Conservation (phyloP, 2,113 vertebrate genomes). For the Rhinolophus ferrumequinum region DNA sequence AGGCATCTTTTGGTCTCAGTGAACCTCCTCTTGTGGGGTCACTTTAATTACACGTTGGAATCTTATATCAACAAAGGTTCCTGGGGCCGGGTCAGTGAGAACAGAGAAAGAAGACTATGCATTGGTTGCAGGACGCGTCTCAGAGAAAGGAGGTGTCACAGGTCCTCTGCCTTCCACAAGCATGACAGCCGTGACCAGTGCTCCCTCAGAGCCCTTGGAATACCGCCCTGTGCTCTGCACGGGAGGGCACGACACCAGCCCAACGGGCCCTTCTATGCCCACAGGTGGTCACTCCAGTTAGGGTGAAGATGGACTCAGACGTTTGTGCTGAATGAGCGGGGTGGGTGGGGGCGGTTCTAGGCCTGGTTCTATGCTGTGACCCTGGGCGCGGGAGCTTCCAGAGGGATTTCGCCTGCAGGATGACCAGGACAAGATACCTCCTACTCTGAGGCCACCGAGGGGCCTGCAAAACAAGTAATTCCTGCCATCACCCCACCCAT, state of each 20-base stretch:
- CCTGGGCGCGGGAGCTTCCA: neutral
- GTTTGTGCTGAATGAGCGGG: neutral
- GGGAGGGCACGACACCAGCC: neutral
- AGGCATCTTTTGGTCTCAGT: neutral
- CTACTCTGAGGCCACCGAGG: neutral
- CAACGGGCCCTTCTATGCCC: neutral
- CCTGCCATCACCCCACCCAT: neutral
- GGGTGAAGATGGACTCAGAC: too few relatives aligned
- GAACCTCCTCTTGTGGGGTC: neutral
- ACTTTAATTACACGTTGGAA: neutral
- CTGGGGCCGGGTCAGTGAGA: neutral
- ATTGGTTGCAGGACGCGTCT: neutral
- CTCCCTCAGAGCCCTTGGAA: neutral
- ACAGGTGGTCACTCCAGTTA: neutral
- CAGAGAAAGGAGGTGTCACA: neutral
- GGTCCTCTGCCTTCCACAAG: neutral
- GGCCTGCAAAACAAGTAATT: neutral
- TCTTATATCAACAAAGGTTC: neutral
- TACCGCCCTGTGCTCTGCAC: neutral
- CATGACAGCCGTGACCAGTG: neutral
- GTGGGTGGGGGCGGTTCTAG: accelerated
- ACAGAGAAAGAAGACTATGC: neutral
- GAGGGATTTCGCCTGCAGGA: neutral
- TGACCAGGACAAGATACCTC: neutral
- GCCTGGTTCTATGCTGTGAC: neutral